A percentile compares a stretch with the other conserved stretches of the same genome.
Conservation (phyloP, 2,113 vertebrate species). For the Natator depressus region DNA sequence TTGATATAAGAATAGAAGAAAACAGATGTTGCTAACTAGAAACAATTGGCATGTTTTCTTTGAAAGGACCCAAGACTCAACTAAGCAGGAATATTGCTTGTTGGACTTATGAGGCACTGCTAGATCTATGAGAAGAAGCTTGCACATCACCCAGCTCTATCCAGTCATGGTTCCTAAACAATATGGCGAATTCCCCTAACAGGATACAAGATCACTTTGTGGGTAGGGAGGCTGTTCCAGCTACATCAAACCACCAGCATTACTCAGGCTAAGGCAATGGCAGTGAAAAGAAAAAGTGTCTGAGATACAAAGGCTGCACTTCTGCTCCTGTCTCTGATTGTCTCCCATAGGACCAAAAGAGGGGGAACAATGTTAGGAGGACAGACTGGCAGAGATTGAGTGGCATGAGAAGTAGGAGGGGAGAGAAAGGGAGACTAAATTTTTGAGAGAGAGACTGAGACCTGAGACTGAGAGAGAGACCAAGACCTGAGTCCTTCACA, state of each 20-base stretch:
- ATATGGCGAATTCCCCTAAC: neutral
- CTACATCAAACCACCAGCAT: neutral
- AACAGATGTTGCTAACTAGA: neutral
- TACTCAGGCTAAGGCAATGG: neutral
- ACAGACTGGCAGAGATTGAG: neutral
- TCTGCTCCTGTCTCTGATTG: neutral
- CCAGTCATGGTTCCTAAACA: neutral
- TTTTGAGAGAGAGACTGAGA: neutral
- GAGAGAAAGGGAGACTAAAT: neutral
- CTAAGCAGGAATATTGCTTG: neutral
- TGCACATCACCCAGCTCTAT: neutral
- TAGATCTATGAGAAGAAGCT: neutral
- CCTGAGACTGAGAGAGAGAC: neutral
- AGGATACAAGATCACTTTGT: neutral
- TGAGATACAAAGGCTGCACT: neutral
- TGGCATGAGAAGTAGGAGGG: neutral
- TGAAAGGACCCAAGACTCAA: neutral
- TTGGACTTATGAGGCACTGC: neutral
- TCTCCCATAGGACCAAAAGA: neutral
- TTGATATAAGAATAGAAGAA: conserved; percentile 8
- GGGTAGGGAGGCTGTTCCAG: neutral
- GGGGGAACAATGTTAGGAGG: neutral
- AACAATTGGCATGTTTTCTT: neutral
- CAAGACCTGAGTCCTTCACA: neutral
- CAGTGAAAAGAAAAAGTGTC: neutral